Evolutionary conservation across 2,113 vertebrate species (phyloP), one percentile per base, ranked within the genome.

Genomic region (Sceloporus tristichus): DNA sequence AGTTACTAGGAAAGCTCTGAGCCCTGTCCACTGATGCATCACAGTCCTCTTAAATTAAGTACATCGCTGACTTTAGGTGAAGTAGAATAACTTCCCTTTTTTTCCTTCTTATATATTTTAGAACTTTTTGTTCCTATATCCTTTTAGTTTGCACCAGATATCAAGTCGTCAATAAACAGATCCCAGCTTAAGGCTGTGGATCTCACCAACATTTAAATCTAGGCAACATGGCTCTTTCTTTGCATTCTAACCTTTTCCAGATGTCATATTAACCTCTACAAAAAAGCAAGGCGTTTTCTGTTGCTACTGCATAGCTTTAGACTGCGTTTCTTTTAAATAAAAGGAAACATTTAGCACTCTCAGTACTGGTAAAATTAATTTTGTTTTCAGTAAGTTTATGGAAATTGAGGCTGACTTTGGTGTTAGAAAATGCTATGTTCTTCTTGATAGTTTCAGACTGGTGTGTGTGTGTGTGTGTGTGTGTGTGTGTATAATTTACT

Each of bases 21-120:
- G 38, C 82, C 88, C 93, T 92, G 94, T 88, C 65, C 73, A 95
- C 0, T 16, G 89, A 89, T 93, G 88, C 83, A 89, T 92, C 89
- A 89, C 62, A 90, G 65, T 11, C 56, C 95, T 95, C 92, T 94
- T 92, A 95, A 91, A 93, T 65, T 91, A 91, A 93, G 86, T 93
- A 85, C 75, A 77, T 93, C 92, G 79, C 73, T 92, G 91, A 91
- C 93, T 89, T 90, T 76, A 88, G 75, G 78, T 88, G 80, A 89
- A 79, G 75, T 88, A 65, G 93, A 95, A 94, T 92, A 83, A 92
- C 66, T 90, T 89, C 29, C 87, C 71, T 70, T 92, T 92, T 68
- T 42, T 40, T 83, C 93, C 66, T 62, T 65, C 80, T 0, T 81
- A 38, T 53, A 62, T 68, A 42, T 80, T 93, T 94, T 42, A 91